Percentiles rank a stretch among this genome's conserved stretches.
These are phyloP conservation scores for Anomalospiza imberbis DNA, from an alignment of 2,797 vertebrate genomes.

Conservation along the genomic window DNA sequence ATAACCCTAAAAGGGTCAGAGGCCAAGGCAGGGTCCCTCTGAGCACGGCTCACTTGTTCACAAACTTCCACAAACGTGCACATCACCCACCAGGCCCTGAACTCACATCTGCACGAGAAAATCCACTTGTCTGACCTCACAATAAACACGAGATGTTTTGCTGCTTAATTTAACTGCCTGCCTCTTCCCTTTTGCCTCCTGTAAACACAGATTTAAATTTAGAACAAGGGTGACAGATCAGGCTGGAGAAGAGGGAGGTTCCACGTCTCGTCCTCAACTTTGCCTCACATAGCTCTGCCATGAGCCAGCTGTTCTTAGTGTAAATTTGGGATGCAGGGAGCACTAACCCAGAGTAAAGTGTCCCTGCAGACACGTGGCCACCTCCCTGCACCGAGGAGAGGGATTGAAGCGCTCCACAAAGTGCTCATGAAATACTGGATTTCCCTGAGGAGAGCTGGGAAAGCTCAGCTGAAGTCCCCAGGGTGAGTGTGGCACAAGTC, in stretches of 20 bases:
- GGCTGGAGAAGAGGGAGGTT: neutral
- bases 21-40: neutral
- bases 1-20: neutral
- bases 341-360: neutral
- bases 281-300: neutral
- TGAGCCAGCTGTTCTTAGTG: neutral
- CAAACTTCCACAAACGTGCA: neutral
- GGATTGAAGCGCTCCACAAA: neutral
- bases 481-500: neutral
- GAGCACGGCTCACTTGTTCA: neutral
- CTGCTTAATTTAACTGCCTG: constrained; percentile 1
- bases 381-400: neutral
- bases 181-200: neutral
- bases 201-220: neutral
- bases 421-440: neutral
- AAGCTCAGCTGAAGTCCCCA: neutral
- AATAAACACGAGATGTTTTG: neutral
- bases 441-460: neutral
- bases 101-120: neutral
- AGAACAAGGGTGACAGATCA: neutral
- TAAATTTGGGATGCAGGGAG: neutral
- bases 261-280: neutral
- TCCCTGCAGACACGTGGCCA: neutral
- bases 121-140: neutral
- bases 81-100: neutral